Evolutionary conservation across 2,888 invertebrate species (phyloP).

Genomic region (Pseudanteris insignis): DNA sequence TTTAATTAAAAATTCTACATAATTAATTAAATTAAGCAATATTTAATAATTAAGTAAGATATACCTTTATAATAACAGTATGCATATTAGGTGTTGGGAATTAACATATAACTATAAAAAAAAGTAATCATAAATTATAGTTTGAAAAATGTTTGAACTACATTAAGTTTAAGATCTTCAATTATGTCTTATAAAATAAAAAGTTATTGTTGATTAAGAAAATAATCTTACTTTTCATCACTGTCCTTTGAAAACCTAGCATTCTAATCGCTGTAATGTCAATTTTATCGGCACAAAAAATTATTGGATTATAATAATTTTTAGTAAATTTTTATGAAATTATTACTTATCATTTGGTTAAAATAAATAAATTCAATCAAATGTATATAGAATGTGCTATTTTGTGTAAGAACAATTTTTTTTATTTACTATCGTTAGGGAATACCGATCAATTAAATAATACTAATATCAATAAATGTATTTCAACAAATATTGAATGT

Average conservation of each 20-base stretch:
- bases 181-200: too few species aligned
- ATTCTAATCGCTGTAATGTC: constrained; percentile 33
- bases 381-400: too few species aligned
- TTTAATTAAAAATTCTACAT: too few species aligned
- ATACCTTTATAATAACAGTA: too few species aligned
- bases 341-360: neutral
- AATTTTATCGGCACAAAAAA: constrained; percentile 23
- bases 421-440: too few species aligned
- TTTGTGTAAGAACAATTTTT: neutral
- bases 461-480: too few species aligned
- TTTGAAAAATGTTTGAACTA: too few species aligned
- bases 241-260: constrained; percentile 29
- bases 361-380: neutral
- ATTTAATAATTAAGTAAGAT: neutral
- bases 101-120: neutral
- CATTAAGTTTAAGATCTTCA: too few species aligned
- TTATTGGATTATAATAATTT: neutral
- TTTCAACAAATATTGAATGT: too few species aligned
- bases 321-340: neutral
- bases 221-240: constrained; percentile 21
- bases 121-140: neutral
- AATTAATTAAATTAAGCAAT: too few species aligned
- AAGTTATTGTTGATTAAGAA: neutral
- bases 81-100: neutral
- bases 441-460: too few species aligned